Evolutionary conservation across 2,113 vertebrate genomes (phyloP), one percentile per base, ranked within the genome.

Genomic region (Dolichallabes microphthalmus): DNA sequence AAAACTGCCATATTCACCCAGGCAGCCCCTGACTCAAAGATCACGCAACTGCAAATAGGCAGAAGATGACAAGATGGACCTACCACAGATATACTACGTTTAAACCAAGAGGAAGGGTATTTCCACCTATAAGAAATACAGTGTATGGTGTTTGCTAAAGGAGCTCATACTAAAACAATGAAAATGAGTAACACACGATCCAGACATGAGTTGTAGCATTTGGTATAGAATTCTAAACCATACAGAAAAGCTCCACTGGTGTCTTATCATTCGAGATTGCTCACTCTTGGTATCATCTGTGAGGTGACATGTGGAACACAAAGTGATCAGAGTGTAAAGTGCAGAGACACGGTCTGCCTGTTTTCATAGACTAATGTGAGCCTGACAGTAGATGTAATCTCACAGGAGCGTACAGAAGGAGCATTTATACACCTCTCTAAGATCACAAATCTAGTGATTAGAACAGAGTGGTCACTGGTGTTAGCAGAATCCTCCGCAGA

Each of bases 391-490:
- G 58, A 76, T n/a, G 8, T 53, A 53, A 27, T 76, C 50, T 55
- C 74, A 17, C 6, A 69, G 71, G 58, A 82, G 60, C 60, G 55
- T n/a, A 80, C 12, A 60, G 45, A 17, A 52, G 73, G 55, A 63
- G 53, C 22, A 60, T 85, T 82, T 71, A 73, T 75, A 88, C 80
- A 58, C 73, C 20, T 45, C 80, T 73, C 15, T 32, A 60, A 87
- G 64, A 64, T 74, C 74, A 89, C 85, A 89, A 87, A 89, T 85
- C 82, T 74, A 20, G 81, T 74, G 55, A 83, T 85, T 85, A 82
- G 60, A 85, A 85, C 83, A 83, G 80, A 87, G 82, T 76, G 83
- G 83, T 87, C 88, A 87, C 55, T 73, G 82, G 55, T 75, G 82
- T 81, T 63, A 85, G 85, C 64, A 74, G 69, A 80, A 50, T 75